Conservation (phyloP, 2,888 invertebrate species). For the Ectobius pallidus region DNA sequence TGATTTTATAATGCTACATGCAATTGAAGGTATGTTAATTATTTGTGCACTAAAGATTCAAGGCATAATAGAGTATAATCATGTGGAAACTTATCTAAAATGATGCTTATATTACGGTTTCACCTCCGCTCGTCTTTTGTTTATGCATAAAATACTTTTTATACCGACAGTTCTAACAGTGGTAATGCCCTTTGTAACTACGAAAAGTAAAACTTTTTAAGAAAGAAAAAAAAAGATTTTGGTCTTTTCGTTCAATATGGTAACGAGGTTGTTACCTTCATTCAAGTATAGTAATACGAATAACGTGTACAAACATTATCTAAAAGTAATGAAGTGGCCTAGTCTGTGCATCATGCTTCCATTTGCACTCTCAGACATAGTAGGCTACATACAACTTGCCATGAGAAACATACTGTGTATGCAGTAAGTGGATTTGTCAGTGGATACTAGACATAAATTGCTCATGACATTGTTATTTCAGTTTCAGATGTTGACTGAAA, state of each 20-base stretch:
- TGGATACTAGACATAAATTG: too few relatives aligned
- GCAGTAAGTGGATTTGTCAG: too few relatives aligned
- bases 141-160: constrained; percentile 40
- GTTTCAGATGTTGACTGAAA: constrained; percentile 43
- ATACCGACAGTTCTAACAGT: constrained; percentile 13
- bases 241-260: background rate
- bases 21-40: constrained; percentile 32
- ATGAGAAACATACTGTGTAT: too few relatives aligned
- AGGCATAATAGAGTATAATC: background rate
- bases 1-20: constrained; percentile 23
- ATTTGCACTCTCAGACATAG: background rate
- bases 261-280: background rate
- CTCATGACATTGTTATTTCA: too few relatives aligned
- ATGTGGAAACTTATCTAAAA: constrained; percentile 8
- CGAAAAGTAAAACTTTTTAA: constrained; percentile 23
- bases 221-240: constrained; percentile 5
- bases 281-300: too few relatives aligned
- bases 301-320: too few relatives aligned
- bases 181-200: constrained; percentile 35
- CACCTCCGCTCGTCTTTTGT: constrained; percentile 39
- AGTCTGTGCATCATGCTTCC: background rate
- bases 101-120: constrained; percentile 11
- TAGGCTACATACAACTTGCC: too few relatives aligned
- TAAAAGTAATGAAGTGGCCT: too few relatives aligned
- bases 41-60: background rate